Base-by-base conservation (phyloP, 2,888 invertebrate genomes). In the Megastigmus dorsalis region DNA sequence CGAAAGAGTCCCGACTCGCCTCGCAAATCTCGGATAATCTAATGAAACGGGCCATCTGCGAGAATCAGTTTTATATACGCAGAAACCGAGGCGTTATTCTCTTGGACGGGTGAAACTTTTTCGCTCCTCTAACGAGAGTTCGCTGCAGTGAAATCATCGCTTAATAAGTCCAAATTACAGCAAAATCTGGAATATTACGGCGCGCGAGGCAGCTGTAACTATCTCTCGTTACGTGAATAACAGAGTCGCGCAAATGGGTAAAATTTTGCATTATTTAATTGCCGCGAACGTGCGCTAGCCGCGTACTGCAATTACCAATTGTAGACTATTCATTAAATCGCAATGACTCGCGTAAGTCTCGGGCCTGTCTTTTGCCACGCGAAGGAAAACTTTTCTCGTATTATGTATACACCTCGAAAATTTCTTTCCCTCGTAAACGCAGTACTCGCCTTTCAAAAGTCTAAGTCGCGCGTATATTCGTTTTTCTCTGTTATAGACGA, bases 21-120 rank as follows among this genome's bases (percentile, higher is more conserved):
- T 55, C 62, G 36, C 26, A 67, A 75, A 71, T 75, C 75, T 57
- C 62, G 75, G 67, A 20, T 75, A 71, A 75, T 75, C 75, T 75
- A 75, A 75, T 75, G n/a, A 54, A 75, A 67, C 62, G 13, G 18
- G 23, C 6, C 28, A 4, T 65, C 9, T 48, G 23, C 36, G 38
- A n/a, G n/a, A 62, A 48, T 70, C 45, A 33, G 41, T 60, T 73
- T 66, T 67, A n/a, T n/a, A n/a, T n/a, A 45, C 54, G 3, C 43
- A 3, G 33, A 62, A 70, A 43, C n/a, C n/a, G n/a, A 28, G 45
- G 30, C 57, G 54, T 52, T 18, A 28, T 36, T 55, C 45, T 54
- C 33, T 3, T 10, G 3, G 23, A 20, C n/a, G n/a, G n/a, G 57
- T 33, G 59, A 72, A 59, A 72, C 18, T 67, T 38, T 67, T 72